Evolutionary conservation across 30 jellyfish, hydroid and myxozoan genomes (phyloP), one percentile per base, ranked within the genome.

Genomic region (Cassiopea xamachana): DNA sequence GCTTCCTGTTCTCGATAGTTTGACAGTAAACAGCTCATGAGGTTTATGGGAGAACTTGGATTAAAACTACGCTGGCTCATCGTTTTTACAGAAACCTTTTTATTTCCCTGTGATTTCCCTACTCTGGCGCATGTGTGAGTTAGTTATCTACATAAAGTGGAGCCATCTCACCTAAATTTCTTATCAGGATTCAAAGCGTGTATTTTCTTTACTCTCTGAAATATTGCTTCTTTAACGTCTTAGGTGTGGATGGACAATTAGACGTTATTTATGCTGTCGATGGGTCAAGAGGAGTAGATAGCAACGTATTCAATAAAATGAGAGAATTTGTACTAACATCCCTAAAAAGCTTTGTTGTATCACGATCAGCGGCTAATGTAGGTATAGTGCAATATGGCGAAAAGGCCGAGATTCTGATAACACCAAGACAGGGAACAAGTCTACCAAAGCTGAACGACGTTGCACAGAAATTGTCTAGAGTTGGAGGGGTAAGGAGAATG

Each of bases 401-500:
- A 72, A 74, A 59, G 1, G 90, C 92, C 12, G 84, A 81, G 48
- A 64, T 87, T 18, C 18, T 43, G 68, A 18, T 81, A 45, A 82
- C 48, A 17, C 87, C 81, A 44, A 78, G 67, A 49, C 94, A 93
- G 49, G 94, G 93, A 27, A 84, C 85, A 2, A 83, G 85, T 70
- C 77, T 27, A 1, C 48, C 70, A 27, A 47, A 3, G 69, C 48
- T 78, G 0, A 64, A 60, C 7, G 61, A 55, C 46, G 43, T 51
- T 16, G 75, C 70, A 6, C 62, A 62, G 39, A 69, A 47, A 49
- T n/a, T 92, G 49, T 17, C 73, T 15, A 58, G 68, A 76, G 49
- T 87, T 12, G 98, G 98, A 43, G 98, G 98, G 51, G 92, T 80
- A 9, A 84, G 98, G 51, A 61, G 94, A 75, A 80, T 89, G 89